Base-by-base conservation (phyloP, 2,888 invertebrate genomes). In the Homarus gammarus region DNA sequence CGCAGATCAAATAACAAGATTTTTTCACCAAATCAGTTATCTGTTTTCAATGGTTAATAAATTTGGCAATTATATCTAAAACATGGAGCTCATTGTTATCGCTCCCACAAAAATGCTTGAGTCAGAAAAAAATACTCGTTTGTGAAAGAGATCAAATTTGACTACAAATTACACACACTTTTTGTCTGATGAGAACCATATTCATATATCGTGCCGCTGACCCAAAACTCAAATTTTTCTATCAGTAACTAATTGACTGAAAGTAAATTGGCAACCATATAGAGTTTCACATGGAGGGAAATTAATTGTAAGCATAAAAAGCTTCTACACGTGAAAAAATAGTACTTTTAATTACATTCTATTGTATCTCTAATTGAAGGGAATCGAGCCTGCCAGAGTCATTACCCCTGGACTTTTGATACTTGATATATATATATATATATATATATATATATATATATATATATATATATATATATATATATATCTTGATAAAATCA, bases 361-460 rank as follows among this genome's bases (percentile, higher is more conserved):
- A 87, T 87, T 87, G 87, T 87, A 56, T 70, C 81, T 79, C 72
- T 87, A 87, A 87, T 87, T 87, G 87, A 70, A 56, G 81, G 79
- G 87, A 73, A 87, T 70, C 38, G 79, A 70, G 61, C 79, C 56
- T 22, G 68, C 38, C 72, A 27, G 51, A 81, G 33, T 87, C 79
- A 87, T 72, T 87, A 36, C 78, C 36, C 36, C 78, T 64, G 27
- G 27, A 27, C 64, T 64, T 12, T 64, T 64, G 64, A n/a, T 64
- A 64, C 27, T 64, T 64, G 5, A 27, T 56, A 49, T 49, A 49
- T 15, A 49, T 15, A 49, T 49, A 49, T 15, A 49, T 49, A 8
- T 12, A 49, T 49, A 1, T 49, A 49, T 15, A 49, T 15, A 31
- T 1, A 31, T n/a, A n/a, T n/a, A n/a, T n/a, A n/a, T n/a, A n/a